Base-by-base conservation (phyloP, 2,888 invertebrate genomes). In the Tenthredo livida region DNA sequence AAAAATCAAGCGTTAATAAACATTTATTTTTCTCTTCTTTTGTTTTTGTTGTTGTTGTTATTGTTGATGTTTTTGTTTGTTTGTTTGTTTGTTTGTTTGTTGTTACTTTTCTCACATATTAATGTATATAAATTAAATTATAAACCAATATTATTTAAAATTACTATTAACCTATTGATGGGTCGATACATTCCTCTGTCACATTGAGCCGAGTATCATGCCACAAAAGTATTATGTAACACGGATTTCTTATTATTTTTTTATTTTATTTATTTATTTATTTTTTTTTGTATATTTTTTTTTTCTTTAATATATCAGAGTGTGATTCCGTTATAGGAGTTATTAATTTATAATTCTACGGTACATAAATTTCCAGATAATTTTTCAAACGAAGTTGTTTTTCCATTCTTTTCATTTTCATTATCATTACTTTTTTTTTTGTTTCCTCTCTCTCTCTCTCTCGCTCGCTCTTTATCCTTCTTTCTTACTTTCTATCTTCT, bases 71-170 rank as follows among this genome's bases (percentile, higher is more conserved):
- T 70, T 37, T 37, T 70, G 9, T 70, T 29, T 47, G n/a, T 54
- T 50, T 80, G 37, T 58, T 80, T 80, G 40, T 15, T 50, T 80
- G n/a, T 80, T 43, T 83, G 47, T 67, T 65, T 50, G 61, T 43
- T 47, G 67, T 83, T 83, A 65, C 65, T 43, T 67, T 70, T 50
- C 67, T 83, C 65, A 83, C 50, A 67, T 83, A 67, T 47, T 83
- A 65, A 65, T 65, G 54, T 91, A 90, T 90, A 92, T 89, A 91
- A 92, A 91, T 92, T 90, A 91, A 91, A 90, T 91, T 91, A 91
- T 89, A 89, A 90, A 88, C 90, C 89, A 89, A 89, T 90, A 90
- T 89, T 89, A 88, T 88, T 89, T 88, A 86, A 86, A 87, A 88
- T 89, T 88, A 89, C 90, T 90, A 88, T 90, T 86, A 88, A 67